Percentiles rank a stretch among this genome's conserved stretches.
These are phyloP conservation scores for Mionectes macconnelli DNA, from an alignment of 2,113 vertebrate species.

Conservation along the genomic window DNA sequence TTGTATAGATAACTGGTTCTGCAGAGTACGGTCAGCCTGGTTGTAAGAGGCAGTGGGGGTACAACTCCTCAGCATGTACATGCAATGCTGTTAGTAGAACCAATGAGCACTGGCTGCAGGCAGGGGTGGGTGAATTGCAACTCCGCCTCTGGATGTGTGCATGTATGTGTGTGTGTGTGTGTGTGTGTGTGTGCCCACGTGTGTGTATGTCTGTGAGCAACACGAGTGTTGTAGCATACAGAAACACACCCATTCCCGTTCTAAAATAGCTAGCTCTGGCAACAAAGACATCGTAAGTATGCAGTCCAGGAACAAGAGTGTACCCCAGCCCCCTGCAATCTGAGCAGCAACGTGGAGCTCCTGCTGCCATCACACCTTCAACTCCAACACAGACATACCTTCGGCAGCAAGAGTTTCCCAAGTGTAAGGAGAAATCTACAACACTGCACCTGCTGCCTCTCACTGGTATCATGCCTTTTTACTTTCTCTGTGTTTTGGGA, in stretches of 20 bases:
- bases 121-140: not conserved
- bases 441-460: fast-evolving
- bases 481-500: not conserved
- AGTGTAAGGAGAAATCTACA: not conserved
- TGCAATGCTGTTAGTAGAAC: not conserved
- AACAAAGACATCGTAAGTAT: fast-evolving
- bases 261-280: not conserved
- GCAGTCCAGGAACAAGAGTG: not conserved
- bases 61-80: not conserved
- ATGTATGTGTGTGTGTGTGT: too few relatives aligned
- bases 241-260: not conserved
- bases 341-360: fast-evolving
- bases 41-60: not conserved
- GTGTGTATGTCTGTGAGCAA: not conserved
- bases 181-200: fast-evolving
- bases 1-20: not conserved
- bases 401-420: not conserved
- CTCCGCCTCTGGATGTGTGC: not conserved
- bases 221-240: not conserved
- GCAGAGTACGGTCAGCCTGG: not conserved
- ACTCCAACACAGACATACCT: fast-evolving
- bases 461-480: not conserved
- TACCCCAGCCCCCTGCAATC: not conserved
- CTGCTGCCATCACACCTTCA: fast-evolving
- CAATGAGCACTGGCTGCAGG: not conserved